Percentiles rank a stretch among this genome's conserved stretches.
Evolutionary conservation across 2,888 invertebrate species (phyloP).

Genomic region (Cantharis rufa): DNA sequence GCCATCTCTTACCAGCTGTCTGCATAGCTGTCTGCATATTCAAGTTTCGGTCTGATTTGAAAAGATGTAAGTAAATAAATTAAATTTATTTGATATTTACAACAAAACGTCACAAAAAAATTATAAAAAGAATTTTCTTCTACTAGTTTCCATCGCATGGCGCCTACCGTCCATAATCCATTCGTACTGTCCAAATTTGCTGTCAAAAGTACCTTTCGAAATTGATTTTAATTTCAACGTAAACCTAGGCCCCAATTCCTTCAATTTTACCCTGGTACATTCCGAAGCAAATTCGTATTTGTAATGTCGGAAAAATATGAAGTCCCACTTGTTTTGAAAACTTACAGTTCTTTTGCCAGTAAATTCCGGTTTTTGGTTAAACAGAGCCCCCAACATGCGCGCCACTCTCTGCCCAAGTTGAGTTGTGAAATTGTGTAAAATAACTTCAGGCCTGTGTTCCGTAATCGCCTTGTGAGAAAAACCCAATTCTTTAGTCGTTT

Average conservation of each 20-base stretch:
- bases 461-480: constrained; percentile 81
- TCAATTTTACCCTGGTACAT: constrained; percentile 72
- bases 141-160: constrained; percentile 91
- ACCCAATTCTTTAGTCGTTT: constrained; percentile 83
- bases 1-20: constrained; percentile 27
- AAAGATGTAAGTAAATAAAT: background rate
- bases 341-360: constrained; percentile 91
- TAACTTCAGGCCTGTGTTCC: constrained; percentile 90
- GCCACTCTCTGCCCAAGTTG: constrained; percentile 88
- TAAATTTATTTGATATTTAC: background rate
- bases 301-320: constrained; percentile 85
- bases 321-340: constrained; percentile 99
- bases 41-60: background rate
- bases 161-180: constrained; percentile 91
- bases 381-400: constrained; percentile 90
- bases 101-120: background rate
- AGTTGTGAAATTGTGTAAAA: constrained; percentile 95
- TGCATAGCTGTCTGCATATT: background rate
- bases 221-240: constrained; percentile 89
- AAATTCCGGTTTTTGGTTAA: constrained; percentile 96
- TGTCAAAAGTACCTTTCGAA: constrained; percentile 97
- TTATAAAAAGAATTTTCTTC: constrained; percentile 90
- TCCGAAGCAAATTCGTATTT: constrained; percentile 89
- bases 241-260: constrained; percentile 97
- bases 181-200: constrained; percentile 94